A percentile compares a stretch with the other conserved stretches of the same genome.
phyloP scores from a whole-genome alignment of 2,888 invertebrate genomes.

The Protonemura montana region DNA sequence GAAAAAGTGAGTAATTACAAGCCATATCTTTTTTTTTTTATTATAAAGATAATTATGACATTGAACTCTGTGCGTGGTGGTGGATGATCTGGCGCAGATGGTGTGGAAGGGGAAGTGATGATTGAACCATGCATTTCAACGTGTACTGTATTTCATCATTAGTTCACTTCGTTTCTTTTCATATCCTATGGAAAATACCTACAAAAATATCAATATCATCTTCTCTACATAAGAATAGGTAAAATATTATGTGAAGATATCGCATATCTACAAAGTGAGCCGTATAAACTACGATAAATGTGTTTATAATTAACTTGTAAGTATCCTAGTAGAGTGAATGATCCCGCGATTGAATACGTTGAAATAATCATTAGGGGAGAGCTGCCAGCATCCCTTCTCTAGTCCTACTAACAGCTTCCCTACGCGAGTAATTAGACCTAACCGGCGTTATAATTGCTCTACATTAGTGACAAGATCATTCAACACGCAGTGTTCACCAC shows the following conservation, averaged over 20 bases:
- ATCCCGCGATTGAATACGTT: background rate
- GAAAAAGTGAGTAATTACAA: conserved; percentile 34
- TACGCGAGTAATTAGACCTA: background rate
- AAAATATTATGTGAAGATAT: background rate
- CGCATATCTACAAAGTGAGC: conserved; percentile 12
- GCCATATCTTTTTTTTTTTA: conserved; percentile 30
- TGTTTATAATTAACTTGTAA: conserved; percentile 2
- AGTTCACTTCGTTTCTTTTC: background rate
- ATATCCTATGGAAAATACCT: background rate
- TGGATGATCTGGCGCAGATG: background rate
- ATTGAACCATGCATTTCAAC: background rate
- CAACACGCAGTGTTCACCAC: background rate
- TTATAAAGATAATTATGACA: conserved; percentile 15
- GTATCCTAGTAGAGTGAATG: background rate
- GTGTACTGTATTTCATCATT: background rate
- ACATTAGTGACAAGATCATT: conserved; percentile 12
- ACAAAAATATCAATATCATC: conserved; percentile 12
- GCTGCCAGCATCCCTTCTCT: background rate
- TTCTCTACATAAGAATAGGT: background rate
- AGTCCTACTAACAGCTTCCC: background rate
- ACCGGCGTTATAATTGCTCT: conserved; percentile 7
- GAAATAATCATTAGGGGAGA: background rate
- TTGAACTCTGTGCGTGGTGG: background rate
- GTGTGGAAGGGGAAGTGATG: background rate
- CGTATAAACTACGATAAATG: background rate